A percentile compares a stretch with the other conserved stretches of the same genome.
phyloP scores from a whole-genome alignment of 2,113 vertebrate species.

The Xiphias gladius region DNA sequence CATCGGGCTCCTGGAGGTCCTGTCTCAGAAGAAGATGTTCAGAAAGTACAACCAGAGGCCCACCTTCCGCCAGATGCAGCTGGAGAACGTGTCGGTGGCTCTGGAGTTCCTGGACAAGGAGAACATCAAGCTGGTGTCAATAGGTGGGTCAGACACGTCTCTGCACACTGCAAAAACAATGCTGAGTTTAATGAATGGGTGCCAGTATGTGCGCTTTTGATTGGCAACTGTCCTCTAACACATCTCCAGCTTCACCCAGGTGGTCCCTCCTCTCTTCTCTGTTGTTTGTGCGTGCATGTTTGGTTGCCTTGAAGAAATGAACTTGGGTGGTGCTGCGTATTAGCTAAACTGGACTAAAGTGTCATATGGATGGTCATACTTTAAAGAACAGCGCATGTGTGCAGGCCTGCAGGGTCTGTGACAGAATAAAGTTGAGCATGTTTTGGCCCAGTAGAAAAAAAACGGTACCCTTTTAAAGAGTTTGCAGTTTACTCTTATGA shows the following conservation, averaged over 20 bases:
- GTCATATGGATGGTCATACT: not conserved
- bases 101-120: constrained; percentile 91
- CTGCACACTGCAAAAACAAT: not conserved
- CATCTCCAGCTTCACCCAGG: constrained; percentile 8
- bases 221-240: not conserved
- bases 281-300: not conserved
- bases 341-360: not conserved
- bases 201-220: not conserved
- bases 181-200: constrained; percentile 45
- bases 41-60: constrained; percentile 91
- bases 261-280: not conserved
- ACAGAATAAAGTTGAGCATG: constrained; percentile 7
- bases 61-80: constrained; percentile 92
- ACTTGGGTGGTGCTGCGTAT: not conserved
- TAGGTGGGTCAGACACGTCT: constrained; percentile 81
- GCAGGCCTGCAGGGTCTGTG: not conserved
- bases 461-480: not conserved
- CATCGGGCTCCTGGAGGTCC: constrained; percentile 89
- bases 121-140: constrained; percentile 91
- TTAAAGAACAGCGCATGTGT: not conserved
- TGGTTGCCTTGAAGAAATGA: not conserved
- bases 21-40: constrained; percentile 93
- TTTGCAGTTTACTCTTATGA: not conserved
- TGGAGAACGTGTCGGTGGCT: constrained; percentile 92
- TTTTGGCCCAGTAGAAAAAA: not conserved